Conservation (phyloP, 2,113 vertebrate genomes). For the Gallinago paraguaiae region DNA sequence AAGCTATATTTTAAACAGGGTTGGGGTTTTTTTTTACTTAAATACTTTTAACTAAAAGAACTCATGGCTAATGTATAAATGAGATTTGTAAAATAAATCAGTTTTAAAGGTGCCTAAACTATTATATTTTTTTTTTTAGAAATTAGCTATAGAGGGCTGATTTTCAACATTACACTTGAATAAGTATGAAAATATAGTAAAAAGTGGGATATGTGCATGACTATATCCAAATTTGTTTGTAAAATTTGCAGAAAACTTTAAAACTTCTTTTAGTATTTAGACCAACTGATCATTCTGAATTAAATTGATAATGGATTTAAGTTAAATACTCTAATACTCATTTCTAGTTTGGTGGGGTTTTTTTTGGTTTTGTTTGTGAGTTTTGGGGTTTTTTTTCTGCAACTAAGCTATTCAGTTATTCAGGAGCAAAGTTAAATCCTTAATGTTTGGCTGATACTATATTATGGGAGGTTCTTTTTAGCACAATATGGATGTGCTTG, state of each 20-base stretch:
- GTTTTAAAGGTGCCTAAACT: constrained; percentile 20
- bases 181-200: neutral
- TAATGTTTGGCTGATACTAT: neutral
- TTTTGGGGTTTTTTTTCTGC: neutral
- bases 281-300: neutral
- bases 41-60: constrained; percentile 47
- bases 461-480: neutral
- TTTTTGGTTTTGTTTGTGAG: too few relatives aligned
- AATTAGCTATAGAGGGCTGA: neutral
- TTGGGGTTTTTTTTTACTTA: neutral
- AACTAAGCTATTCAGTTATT: neutral
- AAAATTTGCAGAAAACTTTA: neutral
- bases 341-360: neutral
- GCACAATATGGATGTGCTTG: neutral
- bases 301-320: neutral
- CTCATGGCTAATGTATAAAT: constrained; percentile 65
- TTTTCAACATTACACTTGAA: neutral
- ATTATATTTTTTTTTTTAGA: neutral
- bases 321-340: neutral
- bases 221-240: neutral
- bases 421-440: neutral
- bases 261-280: neutral
- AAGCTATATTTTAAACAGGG: constrained; percentile 30
- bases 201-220: neutral
- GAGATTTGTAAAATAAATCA: constrained; percentile 64